These are phyloP conservation scores for Natrix natrix DNA, from an alignment of 2,797 vertebrate genomes.

Conservation along the genomic window DNA sequence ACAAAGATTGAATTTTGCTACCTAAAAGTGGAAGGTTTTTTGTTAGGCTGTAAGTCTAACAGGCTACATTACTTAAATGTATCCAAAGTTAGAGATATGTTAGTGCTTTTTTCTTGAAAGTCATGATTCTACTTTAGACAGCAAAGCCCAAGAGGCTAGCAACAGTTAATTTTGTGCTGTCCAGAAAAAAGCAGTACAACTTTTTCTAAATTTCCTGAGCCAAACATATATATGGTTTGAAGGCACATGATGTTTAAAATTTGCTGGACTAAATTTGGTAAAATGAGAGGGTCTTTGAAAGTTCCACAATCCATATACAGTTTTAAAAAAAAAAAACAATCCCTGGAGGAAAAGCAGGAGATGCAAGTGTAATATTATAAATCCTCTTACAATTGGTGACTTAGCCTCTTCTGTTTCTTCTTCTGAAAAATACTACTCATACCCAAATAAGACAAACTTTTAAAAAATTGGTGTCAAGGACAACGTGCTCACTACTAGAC, in stretches of 20 bases:
- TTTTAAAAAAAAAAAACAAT: neutral
- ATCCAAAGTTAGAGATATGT: neutral
- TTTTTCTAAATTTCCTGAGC: neutral
- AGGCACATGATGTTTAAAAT: neutral
- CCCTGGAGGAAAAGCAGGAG: neutral
- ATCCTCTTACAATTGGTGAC: neutral
- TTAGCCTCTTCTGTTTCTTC: neutral
- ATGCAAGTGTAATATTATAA: neutral
- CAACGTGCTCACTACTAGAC: neutral
- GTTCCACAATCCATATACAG: neutral
- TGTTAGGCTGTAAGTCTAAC: neutral
- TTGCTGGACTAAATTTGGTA: neutral
- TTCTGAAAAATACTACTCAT: neutral
- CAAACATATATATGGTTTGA: neutral
- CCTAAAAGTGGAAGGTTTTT: neutral
- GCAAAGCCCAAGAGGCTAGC: neutral
- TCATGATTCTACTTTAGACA: neutral
- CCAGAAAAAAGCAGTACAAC: neutral
- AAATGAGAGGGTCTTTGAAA: neutral
- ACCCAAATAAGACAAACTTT: neutral
- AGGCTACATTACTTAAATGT: neutral
- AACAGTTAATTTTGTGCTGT: neutral
- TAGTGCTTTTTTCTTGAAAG: neutral
- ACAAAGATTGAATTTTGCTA: neutral
- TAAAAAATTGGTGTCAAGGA: neutral